These are phyloP conservation scores for Prunella fulvescens DNA, from an alignment of 2,113 vertebrate genomes.

Conservation along the genomic window DNA sequence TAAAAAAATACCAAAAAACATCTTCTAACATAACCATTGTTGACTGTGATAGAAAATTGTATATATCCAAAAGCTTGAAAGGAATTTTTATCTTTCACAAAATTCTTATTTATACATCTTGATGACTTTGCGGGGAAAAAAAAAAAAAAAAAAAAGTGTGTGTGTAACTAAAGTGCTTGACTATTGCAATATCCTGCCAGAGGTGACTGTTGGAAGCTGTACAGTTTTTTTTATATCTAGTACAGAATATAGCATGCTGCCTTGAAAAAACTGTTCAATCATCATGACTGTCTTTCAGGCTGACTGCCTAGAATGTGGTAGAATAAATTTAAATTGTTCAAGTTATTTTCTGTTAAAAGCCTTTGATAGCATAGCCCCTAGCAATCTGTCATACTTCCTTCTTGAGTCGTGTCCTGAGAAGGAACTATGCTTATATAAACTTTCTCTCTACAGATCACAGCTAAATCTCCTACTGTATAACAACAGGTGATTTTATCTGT, in stretches of 20 bases:
- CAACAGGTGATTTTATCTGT: neutral
- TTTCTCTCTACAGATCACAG: neutral
- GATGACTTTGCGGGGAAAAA: neutral
- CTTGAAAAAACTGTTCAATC: neutral
- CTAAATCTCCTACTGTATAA: neutral
- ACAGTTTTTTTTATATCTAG: neutral
- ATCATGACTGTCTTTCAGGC: neutral
- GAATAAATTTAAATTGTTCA: conserved; percentile 10
- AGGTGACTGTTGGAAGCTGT: neutral
- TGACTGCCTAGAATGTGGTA: neutral
- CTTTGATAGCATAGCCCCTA: conserved; percentile 1
- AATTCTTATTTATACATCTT: neutral
- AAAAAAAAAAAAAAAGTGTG: neutral
- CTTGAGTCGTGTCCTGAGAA: neutral
- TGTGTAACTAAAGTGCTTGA: neutral
- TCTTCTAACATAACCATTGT: neutral
- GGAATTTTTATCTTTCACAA: neutral
- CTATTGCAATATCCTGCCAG: neutral
- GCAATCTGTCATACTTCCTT: conserved; percentile 11
- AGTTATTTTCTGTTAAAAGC: conserved; percentile 27
- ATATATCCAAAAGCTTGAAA: neutral
- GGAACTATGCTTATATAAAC: neutral
- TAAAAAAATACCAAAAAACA: neutral
- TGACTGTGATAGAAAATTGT: neutral
- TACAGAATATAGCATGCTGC: neutral